Evolutionary conservation across 2,888 invertebrate species (phyloP), one percentile per base, ranked within the genome.

Genomic region (Iphiclides podalirius): DNA sequence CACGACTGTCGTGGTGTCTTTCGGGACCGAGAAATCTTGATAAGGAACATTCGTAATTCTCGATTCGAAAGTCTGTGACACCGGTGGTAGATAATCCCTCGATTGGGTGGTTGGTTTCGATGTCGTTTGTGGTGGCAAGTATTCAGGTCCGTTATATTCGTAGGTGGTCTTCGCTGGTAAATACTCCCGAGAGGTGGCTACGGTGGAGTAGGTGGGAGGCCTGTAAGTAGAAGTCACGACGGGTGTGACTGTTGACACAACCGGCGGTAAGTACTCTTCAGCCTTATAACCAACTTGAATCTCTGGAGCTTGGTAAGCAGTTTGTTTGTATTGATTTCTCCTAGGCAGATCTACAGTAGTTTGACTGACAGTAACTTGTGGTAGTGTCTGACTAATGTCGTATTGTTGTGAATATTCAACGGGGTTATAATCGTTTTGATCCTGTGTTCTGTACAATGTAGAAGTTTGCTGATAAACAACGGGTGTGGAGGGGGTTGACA

Each of bases 201-300:
- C 63, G 14, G 77, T 75, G 9, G 75, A 72, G 52, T 75, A 79
- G 28, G 67, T 74, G 36, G 68, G 61, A 15, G 82, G 75, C 55
- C 64, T 72, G 71, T 68, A 1, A 74, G 68, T 42, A 69, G 50
- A 13, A 74, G 77, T 39, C 56, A 55, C 56, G 15, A 44, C 12
- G 12, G 58, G 58, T 6, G 14, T 44, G 8, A 47, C 58, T 1
- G 76, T 72, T 16, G 78, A 73, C 4, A 72, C 75, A 0, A 76
- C 75, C 28, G 87, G 84, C 14, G 79, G 85, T 31, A 87, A 64
- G 55, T 87, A 88, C 60, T 86, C 84, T 62, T 85, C 83, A 12
- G 75, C 70, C 56, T 79, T 80, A 54, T 85, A 83, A 8, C 62
- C 77, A 8, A 73, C 69, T 62, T 86, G 85, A 47, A 87, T 78